A percentile compares a stretch with the other conserved stretches of the same genome.
These are phyloP conservation scores for Terrapene triunguis DNA, from an alignment of 2,113 vertebrate genomes.

Conservation along the genomic window DNA sequence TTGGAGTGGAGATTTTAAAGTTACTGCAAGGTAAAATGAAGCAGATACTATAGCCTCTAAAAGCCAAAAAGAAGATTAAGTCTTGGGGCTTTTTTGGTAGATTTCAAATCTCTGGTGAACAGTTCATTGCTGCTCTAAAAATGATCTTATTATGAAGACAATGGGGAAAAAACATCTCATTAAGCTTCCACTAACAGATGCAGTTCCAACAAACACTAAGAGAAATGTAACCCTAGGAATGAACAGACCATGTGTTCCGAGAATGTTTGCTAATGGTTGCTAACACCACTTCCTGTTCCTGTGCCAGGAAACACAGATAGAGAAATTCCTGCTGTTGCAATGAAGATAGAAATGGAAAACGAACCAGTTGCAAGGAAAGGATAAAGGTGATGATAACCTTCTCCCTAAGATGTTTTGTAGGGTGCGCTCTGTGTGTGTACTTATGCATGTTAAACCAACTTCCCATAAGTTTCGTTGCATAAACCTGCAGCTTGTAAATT, in stretches of 20 bases:
- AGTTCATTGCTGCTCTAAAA: background rate
- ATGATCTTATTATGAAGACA: background rate
- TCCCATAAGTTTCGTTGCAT: background rate
- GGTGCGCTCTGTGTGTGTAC: background rate
- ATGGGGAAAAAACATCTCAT: background rate
- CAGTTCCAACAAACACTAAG: background rate
- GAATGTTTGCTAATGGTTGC: background rate
- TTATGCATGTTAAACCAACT: background rate
- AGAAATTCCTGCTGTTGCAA: background rate
- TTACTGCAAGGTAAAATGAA: background rate
- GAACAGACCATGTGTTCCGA: background rate
- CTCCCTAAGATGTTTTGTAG: background rate
- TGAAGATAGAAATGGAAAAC: background rate
- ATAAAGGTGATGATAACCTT: background rate
- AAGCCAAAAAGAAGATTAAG: background rate
- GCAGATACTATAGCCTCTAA: background rate
- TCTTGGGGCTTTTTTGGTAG: background rate
- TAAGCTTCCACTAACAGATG: background rate
- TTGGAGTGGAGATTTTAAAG: background rate
- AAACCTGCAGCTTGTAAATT: background rate
- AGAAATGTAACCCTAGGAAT: background rate
- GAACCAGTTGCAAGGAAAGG: background rate
- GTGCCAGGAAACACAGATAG: rapidly evolving
- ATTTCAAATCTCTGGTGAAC: background rate
- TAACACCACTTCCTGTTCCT: rapidly evolving